These are phyloP conservation scores for Odontomachus brunneus DNA, from an alignment of 1,140 invertebrate genomes.

Conservation along the genomic window DNA sequence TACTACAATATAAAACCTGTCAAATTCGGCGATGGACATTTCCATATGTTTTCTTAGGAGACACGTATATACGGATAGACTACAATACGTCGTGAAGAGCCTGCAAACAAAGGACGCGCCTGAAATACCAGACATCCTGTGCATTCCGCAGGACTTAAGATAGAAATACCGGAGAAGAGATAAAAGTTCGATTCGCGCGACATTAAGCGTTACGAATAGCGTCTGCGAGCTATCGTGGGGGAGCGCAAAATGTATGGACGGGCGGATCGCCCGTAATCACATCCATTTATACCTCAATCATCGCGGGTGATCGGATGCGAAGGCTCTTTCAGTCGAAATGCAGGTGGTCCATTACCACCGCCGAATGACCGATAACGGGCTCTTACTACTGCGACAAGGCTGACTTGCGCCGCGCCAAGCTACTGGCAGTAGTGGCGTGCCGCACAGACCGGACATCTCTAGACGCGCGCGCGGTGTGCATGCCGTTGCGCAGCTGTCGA, in stretches of 20 bases:
- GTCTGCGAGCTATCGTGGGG: neutral
- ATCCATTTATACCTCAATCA: slow-evolving; percentile 21
- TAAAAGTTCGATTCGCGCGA: neutral
- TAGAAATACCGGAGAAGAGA: too few species aligned
- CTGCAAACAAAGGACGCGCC: too few species aligned
- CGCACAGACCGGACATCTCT: neutral
- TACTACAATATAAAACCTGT: too few species aligned
- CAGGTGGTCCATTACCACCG: slow-evolving; percentile 6
- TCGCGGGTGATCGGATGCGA: slow-evolving; percentile 17
- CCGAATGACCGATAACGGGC: slow-evolving; percentile 42
- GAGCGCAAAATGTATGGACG: neutral
- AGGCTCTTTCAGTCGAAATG: slow-evolving; percentile 33
- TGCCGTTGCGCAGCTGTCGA: slow-evolving; percentile 3
- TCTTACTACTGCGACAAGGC: slow-evolving; percentile 36
- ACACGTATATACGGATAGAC: too few species aligned
- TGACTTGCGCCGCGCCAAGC: neutral
- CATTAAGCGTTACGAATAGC: slow-evolving; percentile 10
- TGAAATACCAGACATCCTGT: too few species aligned
- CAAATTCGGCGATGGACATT: too few species aligned
- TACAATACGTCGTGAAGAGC: too few species aligned
- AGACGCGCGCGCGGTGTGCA: neutral
- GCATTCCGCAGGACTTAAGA: too few species aligned
- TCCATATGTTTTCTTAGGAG: too few species aligned
- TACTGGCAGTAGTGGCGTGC: slow-evolving; percentile 1
- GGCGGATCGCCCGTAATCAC: slow-evolving; percentile 20